Conservation (phyloP, 1,140 invertebrate genomes). For the Leptinotarsa lineolata region DNA sequence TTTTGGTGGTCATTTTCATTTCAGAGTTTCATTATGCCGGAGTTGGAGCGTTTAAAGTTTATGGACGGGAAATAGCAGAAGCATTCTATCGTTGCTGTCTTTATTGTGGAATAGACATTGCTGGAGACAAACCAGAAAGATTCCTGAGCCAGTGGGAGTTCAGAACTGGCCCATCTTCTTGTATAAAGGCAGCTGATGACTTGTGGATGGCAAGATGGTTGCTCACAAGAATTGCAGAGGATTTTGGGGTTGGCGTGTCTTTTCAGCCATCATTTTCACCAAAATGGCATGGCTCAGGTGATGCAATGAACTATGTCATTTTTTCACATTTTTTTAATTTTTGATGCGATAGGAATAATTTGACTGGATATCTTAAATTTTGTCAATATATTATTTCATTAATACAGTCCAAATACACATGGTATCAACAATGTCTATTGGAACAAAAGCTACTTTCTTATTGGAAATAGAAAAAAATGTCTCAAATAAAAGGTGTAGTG, state of each 20-base stretch:
- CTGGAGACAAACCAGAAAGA: slow-evolving; percentile 86
- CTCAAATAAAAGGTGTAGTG: no score
- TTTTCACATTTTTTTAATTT: background rate
- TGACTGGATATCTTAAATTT: no score
- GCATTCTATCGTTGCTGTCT: slow-evolving; percentile 78
- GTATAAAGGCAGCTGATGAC: slow-evolving; percentile 81
- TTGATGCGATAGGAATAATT: no score
- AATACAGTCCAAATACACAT: no score
- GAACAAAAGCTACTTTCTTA: no score
- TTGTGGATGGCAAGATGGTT: slow-evolving; percentile 83
- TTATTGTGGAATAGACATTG: slow-evolving; percentile 81
- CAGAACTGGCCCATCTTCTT: slow-evolving; percentile 73
- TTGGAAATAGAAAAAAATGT: no score
- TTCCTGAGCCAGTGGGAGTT: slow-evolving; percentile 80
- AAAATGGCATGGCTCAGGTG: slow-evolving; percentile 85
- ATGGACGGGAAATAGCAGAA: slow-evolving; percentile 80
- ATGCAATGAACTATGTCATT: background rate
- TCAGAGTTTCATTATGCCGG: slow-evolving; percentile 71
- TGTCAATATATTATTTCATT: no score
- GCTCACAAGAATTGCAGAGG: slow-evolving; percentile 80
- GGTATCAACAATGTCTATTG: no score
- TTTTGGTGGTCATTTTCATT: background rate
- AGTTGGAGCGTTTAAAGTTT: slow-evolving; percentile 72
- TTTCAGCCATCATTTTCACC: slow-evolving; percentile 80
- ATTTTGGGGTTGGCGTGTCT: slow-evolving; percentile 79